A percentile compares a stretch with the other conserved stretches of the same genome.
phyloP scores from a whole-genome alignment of 2,113 vertebrate genomes.

The Petrocephalus microphthalmus region DNA sequence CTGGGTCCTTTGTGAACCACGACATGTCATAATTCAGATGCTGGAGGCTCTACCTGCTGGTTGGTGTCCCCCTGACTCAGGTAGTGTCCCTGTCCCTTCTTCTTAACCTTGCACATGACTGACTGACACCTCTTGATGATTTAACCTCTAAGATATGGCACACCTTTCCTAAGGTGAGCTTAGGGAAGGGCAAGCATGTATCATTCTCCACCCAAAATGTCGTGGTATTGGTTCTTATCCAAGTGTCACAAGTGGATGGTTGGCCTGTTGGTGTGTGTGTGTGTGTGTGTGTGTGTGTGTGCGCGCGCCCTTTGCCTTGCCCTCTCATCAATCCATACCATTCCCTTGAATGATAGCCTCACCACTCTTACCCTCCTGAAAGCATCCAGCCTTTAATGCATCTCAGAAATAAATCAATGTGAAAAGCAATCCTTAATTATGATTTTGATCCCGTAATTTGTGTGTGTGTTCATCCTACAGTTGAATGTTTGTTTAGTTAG shows the following conservation, averaged over 20 bases:
- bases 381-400: constrained; percentile 48
- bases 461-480: background rate
- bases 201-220: background rate
- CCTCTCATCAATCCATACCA: background rate
- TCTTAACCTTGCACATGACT: background rate
- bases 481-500: background rate
- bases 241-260: constrained; percentile 18
- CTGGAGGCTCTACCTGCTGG: background rate
- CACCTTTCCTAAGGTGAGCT: background rate
- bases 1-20: background rate
- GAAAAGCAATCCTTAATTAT: constrained; percentile 24
- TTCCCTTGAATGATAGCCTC: constrained; percentile 22
- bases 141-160: background rate
- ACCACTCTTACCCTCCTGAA: constrained; percentile 40
- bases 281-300: background rate
- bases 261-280: background rate
- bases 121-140: background rate
- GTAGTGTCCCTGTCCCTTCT: background rate
- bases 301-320: background rate
- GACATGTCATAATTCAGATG: background rate
- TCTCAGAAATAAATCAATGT: constrained; percentile 43
- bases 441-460: constrained; percentile 35
- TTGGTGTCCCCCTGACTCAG: background rate
- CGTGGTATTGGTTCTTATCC: background rate
- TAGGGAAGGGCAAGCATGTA: background rate